Conservation (phyloP, 2,797 vertebrate species). For the Darevskia mixta region DNA sequence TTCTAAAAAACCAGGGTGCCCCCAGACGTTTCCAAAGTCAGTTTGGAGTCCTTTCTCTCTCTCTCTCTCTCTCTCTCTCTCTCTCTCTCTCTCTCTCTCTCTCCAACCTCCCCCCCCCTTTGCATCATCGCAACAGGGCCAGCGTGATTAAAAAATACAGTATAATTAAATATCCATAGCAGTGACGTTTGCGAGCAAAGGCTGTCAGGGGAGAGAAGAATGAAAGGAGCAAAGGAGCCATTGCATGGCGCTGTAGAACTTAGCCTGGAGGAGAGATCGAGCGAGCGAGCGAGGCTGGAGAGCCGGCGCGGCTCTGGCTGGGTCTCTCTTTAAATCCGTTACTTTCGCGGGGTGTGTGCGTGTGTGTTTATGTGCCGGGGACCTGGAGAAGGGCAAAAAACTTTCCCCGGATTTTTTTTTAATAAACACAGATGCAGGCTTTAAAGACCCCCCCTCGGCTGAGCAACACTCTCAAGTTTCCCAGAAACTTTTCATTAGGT, state of each 20-base stretch:
- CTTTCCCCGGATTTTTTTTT: background rate
- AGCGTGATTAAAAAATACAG: conserved; percentile 90
- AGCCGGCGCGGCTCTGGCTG: conserved; percentile 11
- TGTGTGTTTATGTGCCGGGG: too few relatives aligned
- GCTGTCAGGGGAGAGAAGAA: conserved; percentile 84
- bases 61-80: too few relatives aligned
- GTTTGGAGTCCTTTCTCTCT: conserved; percentile 64
- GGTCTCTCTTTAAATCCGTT: conserved; percentile 68
- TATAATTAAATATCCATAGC: conserved; percentile 91
- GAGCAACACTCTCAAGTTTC: conserved; percentile 60
- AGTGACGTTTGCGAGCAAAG: conserved; percentile 85
- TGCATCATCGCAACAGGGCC: conserved; percentile 82
- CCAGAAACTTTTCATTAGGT: conserved; percentile 71
- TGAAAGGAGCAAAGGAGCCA: conserved; percentile 82
- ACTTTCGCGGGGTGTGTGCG: conserved; percentile 58
- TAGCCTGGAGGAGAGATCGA: conserved; percentile 62
- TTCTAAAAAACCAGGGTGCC: background rate
- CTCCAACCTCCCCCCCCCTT: conserved; percentile 69
- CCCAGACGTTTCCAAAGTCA: conserved; percentile 83
- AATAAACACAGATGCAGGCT: background rate
- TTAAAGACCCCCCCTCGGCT: background rate
- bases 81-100: conserved; percentile 35
- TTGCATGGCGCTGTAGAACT: conserved; percentile 84
- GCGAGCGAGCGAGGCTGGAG: background rate
- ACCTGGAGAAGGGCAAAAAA: background rate